Percentiles rank a stretch among this genome's conserved stretches.
These are phyloP conservation scores for Nerophis ophidion DNA, from an alignment of 2,113 vertebrate species.

Conservation along the genomic window DNA sequence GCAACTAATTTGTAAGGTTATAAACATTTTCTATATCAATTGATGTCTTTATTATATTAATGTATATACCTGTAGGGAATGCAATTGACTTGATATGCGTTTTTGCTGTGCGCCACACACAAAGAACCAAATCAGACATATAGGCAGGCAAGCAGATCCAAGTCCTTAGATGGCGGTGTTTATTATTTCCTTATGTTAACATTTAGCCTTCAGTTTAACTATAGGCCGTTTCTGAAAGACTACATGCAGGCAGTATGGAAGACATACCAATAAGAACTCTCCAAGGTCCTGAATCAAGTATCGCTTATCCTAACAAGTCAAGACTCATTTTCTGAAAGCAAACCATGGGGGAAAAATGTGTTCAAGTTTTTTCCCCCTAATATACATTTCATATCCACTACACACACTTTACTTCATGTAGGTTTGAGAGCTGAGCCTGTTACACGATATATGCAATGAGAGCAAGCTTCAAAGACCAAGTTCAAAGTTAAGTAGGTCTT, in stretches of 20 bases:
- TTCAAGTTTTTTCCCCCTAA: neutral
- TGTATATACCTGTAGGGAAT: too few species aligned
- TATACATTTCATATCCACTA: neutral
- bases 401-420: neutral
- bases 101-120: too few species aligned
- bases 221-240: neutral
- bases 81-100: too few species aligned
- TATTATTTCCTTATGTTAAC: neutral
- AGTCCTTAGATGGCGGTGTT: too few species aligned
- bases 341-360: neutral
- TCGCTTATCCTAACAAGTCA: neutral
- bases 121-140: too few species aligned
- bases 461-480: conserved; percentile 20
- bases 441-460: conserved; percentile 12
- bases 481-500: conserved; percentile 29
- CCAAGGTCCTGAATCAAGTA: conserved; percentile 41
- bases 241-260: neutral
- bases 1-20: too few species aligned
- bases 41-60: too few species aligned
- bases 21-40: too few species aligned
- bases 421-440: conserved; percentile 1
- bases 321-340: neutral
- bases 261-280: conserved; percentile 15
- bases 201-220: neutral
- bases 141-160: too few species aligned